A percentile compares a stretch with the other conserved stretches of the same genome.
Conservation (phyloP, 2,113 vertebrate species). For the Nothoprocta perdicaria region DNA sequence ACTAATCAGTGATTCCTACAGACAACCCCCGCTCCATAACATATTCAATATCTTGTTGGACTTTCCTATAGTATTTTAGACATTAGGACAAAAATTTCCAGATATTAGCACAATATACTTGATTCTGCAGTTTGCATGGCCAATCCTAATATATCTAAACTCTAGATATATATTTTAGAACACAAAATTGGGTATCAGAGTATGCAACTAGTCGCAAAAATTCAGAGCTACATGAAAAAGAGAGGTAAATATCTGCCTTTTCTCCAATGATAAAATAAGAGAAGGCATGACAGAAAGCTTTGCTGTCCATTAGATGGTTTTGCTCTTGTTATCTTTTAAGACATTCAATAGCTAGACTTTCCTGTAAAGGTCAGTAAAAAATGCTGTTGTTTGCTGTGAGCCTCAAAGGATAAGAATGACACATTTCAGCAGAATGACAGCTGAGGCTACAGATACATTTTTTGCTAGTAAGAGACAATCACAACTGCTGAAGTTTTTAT, state of each 20-base stretch:
- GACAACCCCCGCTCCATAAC: neutral
- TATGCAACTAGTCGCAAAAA: neutral
- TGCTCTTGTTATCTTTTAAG: neutral
- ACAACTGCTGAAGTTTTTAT: neutral
- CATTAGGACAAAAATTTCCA: neutral
- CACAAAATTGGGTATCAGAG: neutral
- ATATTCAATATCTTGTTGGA: neutral
- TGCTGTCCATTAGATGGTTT: neutral
- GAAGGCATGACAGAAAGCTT: neutral
- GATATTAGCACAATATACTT: neutral
- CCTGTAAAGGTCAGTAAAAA: neutral
- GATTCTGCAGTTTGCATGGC: neutral
- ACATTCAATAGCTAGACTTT: neutral
- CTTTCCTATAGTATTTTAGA: neutral
- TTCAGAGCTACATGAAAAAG: neutral
- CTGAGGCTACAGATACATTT: neutral
- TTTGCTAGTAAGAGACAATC: neutral
- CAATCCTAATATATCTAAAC: neutral
- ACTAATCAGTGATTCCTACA: neutral
- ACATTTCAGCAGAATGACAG: neutral
- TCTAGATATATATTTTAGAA: neutral
- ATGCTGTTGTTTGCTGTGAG: neutral
- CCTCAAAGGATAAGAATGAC: neutral
- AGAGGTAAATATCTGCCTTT: neutral
- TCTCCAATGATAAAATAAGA: neutral